Conservation (phyloP, 2,113 vertebrate species). For the Globicephala melas region DNA sequence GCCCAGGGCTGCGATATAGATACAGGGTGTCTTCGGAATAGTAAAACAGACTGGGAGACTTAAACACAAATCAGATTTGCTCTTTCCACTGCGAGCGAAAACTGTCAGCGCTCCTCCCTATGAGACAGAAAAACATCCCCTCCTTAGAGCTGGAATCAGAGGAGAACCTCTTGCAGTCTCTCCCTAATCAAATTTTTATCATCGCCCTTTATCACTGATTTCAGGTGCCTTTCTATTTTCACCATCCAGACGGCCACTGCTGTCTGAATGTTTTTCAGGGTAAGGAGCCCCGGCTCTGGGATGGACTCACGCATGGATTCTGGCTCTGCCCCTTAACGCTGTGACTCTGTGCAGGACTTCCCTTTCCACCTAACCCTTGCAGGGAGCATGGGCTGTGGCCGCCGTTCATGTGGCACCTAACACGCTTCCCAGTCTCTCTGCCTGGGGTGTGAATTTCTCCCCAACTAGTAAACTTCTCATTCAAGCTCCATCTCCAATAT, state of each 20-base stretch:
- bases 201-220: background rate
- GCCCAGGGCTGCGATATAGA: background rate
- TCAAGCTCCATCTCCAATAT: background rate
- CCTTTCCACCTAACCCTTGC: background rate
- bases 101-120: background rate
- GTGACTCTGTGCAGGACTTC: background rate
- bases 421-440: background rate
- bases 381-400: too few relatives aligned
- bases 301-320: background rate
- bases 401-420: background rate
- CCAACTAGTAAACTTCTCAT: background rate
- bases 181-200: background rate
- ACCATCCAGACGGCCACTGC: background rate
- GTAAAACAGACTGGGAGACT: background rate
- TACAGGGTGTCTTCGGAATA: background rate
- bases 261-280: background rate
- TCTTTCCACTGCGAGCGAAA: background rate
- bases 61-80: background rate
- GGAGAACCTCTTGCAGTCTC: background rate
- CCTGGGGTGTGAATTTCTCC: background rate
- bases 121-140: background rate
- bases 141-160: background rate
- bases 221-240: background rate
- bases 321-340: background rate
- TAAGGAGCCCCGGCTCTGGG: fast-evolving